A percentile compares a stretch with the other conserved stretches of the same genome.
These are phyloP conservation scores for Toxotes chatareus DNA, from an alignment of 2,113 vertebrate genomes.

Conservation along the genomic window DNA sequence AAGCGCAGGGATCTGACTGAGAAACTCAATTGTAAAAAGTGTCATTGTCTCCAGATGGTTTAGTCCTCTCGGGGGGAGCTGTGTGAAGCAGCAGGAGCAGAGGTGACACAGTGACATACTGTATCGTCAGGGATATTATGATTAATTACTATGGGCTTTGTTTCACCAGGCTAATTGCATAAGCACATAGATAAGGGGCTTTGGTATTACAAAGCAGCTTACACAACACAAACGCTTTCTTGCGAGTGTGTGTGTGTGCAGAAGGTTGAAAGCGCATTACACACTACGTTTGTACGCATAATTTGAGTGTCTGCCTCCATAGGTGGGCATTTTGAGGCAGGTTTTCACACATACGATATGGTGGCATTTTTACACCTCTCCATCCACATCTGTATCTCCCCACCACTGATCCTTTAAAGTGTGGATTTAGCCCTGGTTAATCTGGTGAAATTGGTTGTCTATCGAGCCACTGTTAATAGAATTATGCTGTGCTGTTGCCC, in stretches of 20 bases:
- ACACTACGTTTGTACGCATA: constrained; percentile 8
- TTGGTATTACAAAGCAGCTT: constrained; percentile 71
- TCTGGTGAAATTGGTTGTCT: constrained; percentile 59
- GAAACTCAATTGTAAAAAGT: constrained; percentile 15
- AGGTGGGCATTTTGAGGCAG: not conserved
- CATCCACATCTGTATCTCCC: constrained; percentile 4
- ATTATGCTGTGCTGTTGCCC: constrained; percentile 34
- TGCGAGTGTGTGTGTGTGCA: not conserved
- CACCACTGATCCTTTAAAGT: constrained; percentile 48
- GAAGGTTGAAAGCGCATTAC: constrained; percentile 6
- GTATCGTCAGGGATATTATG: constrained; percentile 72
- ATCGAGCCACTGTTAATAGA: constrained; percentile 51
- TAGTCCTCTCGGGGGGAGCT: constrained; percentile 17
- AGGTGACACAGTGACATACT: constrained; percentile 69
- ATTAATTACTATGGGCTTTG: constrained; percentile 79
- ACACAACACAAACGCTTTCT: constrained; percentile 50
- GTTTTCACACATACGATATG: constrained; percentile 2
- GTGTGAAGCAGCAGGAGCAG: constrained; percentile 47
- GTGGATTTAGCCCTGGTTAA: constrained; percentile 52
- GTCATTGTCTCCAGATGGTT: constrained; percentile 38
- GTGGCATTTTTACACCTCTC: constrained; percentile 10
- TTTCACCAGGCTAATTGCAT: constrained; percentile 75
- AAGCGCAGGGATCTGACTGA: not conserved
- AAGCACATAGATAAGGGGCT: constrained; percentile 70
- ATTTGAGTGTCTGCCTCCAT: not conserved